phyloP scores from a whole-genome alignment of 1,140 invertebrate genomes.

The Orius insidiosus region DNA sequence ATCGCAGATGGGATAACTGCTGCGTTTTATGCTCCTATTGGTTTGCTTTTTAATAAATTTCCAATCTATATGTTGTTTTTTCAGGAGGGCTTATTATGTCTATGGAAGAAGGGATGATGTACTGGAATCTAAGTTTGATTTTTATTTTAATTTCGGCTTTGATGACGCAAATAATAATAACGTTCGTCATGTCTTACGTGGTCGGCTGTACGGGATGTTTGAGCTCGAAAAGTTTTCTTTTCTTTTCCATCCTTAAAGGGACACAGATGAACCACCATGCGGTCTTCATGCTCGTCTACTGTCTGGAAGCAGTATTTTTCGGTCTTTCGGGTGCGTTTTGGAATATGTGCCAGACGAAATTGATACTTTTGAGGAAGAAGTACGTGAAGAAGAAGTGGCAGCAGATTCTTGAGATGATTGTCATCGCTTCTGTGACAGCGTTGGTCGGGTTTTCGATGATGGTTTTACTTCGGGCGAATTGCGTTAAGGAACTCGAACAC shows the following conservation, averaged over 20 bases:
- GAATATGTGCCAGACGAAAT: neutral
- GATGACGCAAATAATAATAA: neutral
- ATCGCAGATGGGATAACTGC: constrained; percentile 1
- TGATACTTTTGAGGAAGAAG: constrained; percentile 2
- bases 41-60: neutral
- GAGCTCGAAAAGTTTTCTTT: neutral
- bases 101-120: constrained; percentile 4
- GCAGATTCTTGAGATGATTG: too few species aligned
- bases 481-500: too few species aligned
- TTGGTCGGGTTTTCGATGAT: too few species aligned
- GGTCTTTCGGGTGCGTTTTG: neutral
- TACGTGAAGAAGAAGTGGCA: neutral
- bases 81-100: constrained; percentile 1
- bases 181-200: neutral
- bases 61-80: neutral
- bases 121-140: neutral
- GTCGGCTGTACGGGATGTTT: neutral
- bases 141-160: neutral
- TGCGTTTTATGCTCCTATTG: constrained; percentile 3
- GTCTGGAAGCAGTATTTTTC: neutral
- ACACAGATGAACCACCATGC: too few species aligned
- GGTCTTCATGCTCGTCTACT: neutral
- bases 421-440: too few species aligned
- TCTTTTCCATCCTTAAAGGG: constrained; percentile 2
- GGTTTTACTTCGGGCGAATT: too few species aligned